Evolutionary conservation across 2,113 vertebrate genomes (phyloP).

Genomic region (Ochotona princeps): DNA sequence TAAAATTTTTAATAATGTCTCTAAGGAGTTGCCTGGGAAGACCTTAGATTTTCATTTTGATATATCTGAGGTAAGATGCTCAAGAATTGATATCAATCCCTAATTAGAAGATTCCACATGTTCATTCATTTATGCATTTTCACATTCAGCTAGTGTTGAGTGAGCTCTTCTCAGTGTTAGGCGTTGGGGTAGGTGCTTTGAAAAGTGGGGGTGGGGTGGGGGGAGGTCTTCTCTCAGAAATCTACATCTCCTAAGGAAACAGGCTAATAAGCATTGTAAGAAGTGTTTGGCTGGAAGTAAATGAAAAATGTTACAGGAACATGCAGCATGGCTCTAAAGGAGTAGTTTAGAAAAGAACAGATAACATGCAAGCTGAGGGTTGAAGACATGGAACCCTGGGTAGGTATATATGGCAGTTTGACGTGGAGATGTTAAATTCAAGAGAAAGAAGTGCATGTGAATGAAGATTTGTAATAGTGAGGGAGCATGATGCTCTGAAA

Average conservation of each 20-base stretch:
- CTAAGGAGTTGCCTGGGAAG: constrained; percentile 98
- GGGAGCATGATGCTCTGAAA: background rate
- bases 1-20: constrained; percentile 98
- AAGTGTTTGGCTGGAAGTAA: background rate
- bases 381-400: background rate
- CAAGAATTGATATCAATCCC: background rate
- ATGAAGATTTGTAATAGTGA: background rate
- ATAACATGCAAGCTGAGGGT: background rate
- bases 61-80: constrained; percentile 95
- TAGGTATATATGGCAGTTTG: background rate
- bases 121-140: background rate
- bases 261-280: background rate
- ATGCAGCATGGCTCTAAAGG: background rate
- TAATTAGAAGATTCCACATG: background rate
- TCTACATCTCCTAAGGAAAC: background rate
- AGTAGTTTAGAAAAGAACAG: background rate
- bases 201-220: rapidly evolving
- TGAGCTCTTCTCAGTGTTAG: background rate
- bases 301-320: background rate
- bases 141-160: background rate
- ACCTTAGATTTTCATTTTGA: constrained; percentile 99
- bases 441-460: background rate
- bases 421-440: background rate
- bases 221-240: background rate
- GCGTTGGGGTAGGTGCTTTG: background rate